Base-by-base conservation (phyloP, 2,888 invertebrate species). In the Andrena camellia region DNA sequence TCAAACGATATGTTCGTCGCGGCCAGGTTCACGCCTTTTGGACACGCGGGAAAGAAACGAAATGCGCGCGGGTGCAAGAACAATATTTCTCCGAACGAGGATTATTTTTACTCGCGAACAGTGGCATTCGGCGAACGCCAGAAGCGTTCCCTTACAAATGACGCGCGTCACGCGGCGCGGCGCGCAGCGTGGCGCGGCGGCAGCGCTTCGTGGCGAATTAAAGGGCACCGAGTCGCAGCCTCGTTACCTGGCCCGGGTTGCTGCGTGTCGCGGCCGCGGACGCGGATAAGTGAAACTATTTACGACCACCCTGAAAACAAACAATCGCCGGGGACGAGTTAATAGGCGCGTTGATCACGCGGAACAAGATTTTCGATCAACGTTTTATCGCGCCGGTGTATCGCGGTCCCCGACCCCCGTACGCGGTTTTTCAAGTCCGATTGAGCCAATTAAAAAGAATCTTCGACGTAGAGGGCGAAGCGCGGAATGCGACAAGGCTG, bases 331-430 rank as follows among this genome's bases (percentile, higher is more conserved):
- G 67, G 54, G 63, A 83, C 76, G 76, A 64, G 72, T 72, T 83
- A 83, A 83, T 83, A 83, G 83, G 67, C 78, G 75, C 83, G 83
- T 83, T 83, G 71, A 77, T 83, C 83, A 72, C 83, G 68, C 72
- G 77, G 23, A 77, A 83, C 78, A 83, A 78, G 78, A 83, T 83
- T 83, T 83, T 83, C 83, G 78, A 78, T 81, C 72, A 82, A 82
- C 72, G 31, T 64, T 72, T 83, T 83, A 83, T 83, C 83, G 66
- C 59, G 60, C 33, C 29, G 54, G 17, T 59, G 62, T 54, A 81
- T 81, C 81, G 67, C 76, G 78, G 23, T 17, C 42, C 20, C 2
- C 59, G 57, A 7, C 52, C 29, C 29, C 6, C 66, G 31, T 29
- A 26, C 13, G 42, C 50, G 76, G 69, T 74, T 75, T 67, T 70